Percentiles rank a stretch among this genome's conserved stretches.
These are phyloP conservation scores for Stichodactyla mertensii DNA, from an alignment of 64 coral and sea anemone genomes.

Conservation along the genomic window DNA sequence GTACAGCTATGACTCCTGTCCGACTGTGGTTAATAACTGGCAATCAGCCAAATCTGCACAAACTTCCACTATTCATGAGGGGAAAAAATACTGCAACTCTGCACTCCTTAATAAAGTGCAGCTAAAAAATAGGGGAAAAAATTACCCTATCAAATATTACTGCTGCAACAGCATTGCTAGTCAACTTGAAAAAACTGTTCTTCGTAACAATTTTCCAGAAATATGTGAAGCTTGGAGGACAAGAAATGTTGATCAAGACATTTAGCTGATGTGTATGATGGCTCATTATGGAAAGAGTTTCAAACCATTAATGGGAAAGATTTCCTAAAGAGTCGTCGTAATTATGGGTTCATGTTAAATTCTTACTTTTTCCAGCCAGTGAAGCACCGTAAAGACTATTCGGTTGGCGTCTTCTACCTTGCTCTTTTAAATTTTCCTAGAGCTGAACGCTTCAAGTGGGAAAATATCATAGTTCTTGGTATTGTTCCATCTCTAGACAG, in stretches of 20 bases:
- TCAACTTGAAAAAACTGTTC: conserved; percentile 15
- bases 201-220: conserved; percentile 20
- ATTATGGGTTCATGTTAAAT: conserved; percentile 24
- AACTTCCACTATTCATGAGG: conserved; percentile 8
- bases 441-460: neutral
- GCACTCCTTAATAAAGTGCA: conserved; percentile 16
- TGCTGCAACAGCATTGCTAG: conserved; percentile 46
- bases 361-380: neutral
- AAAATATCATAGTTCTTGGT: neutral
- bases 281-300: conserved; percentile 30
- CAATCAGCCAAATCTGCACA: neutral
- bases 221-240: conserved; percentile 45
- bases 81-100: conserved; percentile 19
- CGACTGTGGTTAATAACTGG: neutral
- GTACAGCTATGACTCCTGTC: conserved; percentile 26
- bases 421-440: neutral
- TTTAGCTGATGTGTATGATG: conserved; percentile 7
- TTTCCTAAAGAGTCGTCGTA: conserved; percentile 1
- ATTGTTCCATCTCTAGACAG: neutral
- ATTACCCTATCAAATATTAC: conserved; percentile 63
- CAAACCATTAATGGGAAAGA: conserved; percentile 1
- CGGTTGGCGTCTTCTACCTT: neutral
- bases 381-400: too few species aligned
- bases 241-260: neutral
- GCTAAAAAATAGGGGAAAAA: conserved; percentile 36